A percentile compares a stretch with the other conserved stretches of the same genome.
Conservation (phyloP, 2,797 vertebrate genomes). For the Poliocrania exsul region DNA sequence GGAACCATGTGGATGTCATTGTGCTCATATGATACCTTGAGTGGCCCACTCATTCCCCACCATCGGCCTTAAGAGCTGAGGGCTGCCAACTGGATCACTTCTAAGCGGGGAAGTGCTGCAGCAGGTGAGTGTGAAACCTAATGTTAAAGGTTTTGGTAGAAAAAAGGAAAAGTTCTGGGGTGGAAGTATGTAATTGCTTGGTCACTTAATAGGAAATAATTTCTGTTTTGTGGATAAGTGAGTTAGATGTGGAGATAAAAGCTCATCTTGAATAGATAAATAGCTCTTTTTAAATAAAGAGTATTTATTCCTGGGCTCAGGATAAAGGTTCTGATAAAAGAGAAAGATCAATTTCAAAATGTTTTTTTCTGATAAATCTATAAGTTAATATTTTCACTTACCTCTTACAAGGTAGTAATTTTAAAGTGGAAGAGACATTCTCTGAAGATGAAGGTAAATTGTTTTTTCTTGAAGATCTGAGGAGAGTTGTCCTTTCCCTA, state of each 20-base stretch:
- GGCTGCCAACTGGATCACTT: background rate
- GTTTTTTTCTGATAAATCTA: background rate
- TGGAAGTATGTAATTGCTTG: background rate
- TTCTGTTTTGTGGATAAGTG: background rate
- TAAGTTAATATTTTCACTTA: background rate
- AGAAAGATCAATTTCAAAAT: background rate
- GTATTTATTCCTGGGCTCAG: background rate
- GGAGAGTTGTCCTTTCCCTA: background rate
- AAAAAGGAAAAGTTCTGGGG: background rate
- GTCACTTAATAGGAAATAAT: background rate
- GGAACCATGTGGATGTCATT: fast-evolving
- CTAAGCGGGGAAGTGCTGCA: background rate
- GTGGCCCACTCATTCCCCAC: background rate
- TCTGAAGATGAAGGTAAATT: background rate
- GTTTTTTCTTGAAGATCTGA: background rate
- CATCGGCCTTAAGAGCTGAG: background rate
- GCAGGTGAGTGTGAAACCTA: background rate
- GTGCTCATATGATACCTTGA: background rate
- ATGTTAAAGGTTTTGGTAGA: background rate
- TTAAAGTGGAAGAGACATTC: background rate
- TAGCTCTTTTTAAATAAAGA: background rate
- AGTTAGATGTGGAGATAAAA: background rate
- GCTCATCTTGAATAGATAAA: background rate
- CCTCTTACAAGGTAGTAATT: background rate
- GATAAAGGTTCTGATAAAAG: background rate